Conservation (phyloP, 2,113 vertebrate genomes). For the Azemiops feae region DNA sequence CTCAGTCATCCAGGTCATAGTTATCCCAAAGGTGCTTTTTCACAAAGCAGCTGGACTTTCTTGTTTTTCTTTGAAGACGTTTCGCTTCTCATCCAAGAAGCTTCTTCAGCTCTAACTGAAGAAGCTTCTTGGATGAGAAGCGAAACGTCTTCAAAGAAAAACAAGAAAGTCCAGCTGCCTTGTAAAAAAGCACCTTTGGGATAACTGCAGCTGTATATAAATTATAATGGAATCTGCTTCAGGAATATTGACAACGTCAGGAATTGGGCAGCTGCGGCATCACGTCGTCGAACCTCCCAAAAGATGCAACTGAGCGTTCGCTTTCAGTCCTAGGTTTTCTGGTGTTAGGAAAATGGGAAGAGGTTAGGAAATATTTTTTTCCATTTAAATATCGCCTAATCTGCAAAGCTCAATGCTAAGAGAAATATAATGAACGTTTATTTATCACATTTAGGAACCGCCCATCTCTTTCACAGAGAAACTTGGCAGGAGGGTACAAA, state of each 20-base stretch:
- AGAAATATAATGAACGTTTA: not conserved
- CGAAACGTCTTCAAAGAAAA: too few relatives aligned
- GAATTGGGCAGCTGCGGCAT: not conserved
- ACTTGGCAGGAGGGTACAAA: not conserved
- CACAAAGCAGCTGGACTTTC: too few relatives aligned
- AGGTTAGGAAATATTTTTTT: not conserved
- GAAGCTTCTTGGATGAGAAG: too few relatives aligned
- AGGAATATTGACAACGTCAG: not conserved
- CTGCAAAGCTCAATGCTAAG: not conserved
- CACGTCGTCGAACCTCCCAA: too few relatives aligned
- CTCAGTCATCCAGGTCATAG: too few relatives aligned
- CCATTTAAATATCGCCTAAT: not conserved
- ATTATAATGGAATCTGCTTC: not conserved
- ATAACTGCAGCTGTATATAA: not conserved
- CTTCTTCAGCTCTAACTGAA: too few relatives aligned
- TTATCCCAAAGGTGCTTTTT: too few relatives aligned
- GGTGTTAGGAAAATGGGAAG: not conserved
- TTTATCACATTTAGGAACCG: not conserved
- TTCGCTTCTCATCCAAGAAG: too few relatives aligned
- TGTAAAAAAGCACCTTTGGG: too few relatives aligned
- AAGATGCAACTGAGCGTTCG: not conserved
- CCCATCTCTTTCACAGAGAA: not conserved
- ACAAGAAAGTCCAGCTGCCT: too few relatives aligned
- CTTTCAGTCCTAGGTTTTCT: not conserved
- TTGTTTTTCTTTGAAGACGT: too few relatives aligned